Percentiles rank a stretch among this genome's conserved stretches.
Conservation (phyloP, 2,888 invertebrate genomes). For the Aporophyla nigra region DNA sequence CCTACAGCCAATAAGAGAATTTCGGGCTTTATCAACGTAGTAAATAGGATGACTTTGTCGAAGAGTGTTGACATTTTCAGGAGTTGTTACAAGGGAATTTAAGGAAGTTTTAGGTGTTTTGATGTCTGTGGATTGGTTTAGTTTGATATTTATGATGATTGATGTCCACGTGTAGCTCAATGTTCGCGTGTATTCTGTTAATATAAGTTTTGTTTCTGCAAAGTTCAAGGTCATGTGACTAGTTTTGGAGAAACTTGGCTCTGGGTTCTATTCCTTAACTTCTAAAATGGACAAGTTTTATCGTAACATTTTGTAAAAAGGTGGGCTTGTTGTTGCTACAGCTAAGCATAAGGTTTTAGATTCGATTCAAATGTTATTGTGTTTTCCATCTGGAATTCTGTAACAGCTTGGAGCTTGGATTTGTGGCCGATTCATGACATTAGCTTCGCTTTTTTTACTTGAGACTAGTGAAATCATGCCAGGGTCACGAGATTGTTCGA, state of each 20-base stretch:
- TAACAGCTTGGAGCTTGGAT: not conserved
- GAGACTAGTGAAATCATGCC: too few relatives aligned
- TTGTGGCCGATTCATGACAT: too few relatives aligned
- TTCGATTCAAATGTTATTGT: not conserved
- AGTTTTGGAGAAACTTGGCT: not conserved
- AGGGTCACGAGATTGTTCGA: too few relatives aligned
- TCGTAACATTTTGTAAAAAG: not conserved
- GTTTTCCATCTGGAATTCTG: not conserved
- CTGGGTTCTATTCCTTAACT: not conserved
- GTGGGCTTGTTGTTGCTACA: not conserved
- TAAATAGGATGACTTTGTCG: constrained; percentile 63
- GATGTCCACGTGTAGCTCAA: not conserved
- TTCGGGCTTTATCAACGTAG: constrained; percentile 62
- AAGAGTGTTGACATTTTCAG: constrained; percentile 50
- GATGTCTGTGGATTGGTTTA: not conserved
- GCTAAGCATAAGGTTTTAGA: not conserved
- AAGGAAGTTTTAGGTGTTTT: not conserved
- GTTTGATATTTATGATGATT: not conserved
- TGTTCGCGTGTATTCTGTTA: not conserved
- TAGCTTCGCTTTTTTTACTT: too few relatives aligned
- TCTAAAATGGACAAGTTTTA: not conserved
- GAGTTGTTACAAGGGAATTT: constrained; percentile 37
- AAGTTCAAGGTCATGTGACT: not conserved
- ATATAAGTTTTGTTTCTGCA: not conserved
- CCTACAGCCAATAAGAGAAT: constrained; percentile 62